Conservation (phyloP, 1,140 invertebrate genomes). For the Limonius californicus region DNA sequence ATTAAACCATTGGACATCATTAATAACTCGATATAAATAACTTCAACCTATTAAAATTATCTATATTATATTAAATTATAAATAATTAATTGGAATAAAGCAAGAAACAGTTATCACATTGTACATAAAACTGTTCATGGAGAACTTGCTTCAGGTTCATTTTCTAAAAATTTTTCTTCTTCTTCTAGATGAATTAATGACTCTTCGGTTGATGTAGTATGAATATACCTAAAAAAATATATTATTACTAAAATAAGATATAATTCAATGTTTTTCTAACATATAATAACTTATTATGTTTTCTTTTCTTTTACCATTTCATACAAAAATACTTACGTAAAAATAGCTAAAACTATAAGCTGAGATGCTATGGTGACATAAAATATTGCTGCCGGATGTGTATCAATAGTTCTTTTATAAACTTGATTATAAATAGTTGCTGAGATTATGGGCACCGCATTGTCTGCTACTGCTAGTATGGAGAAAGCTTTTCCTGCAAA, state of each 20-base stretch:
- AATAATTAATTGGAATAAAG: no score
- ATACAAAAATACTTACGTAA: slow-evolving; percentile 54
- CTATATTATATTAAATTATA: no score
- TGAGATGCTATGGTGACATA: slow-evolving; percentile 68
- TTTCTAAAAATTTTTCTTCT: slow-evolving; percentile 6
- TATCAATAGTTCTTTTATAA: slow-evolving; percentile 61
- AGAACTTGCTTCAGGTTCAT: neutral
- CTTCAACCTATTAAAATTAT: no score
- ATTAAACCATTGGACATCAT: no score
- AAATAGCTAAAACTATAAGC: slow-evolving; percentile 56
- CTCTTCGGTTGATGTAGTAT: slow-evolving; percentile 27
- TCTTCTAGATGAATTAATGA: slow-evolving; percentile 25
- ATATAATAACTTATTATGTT: no score
- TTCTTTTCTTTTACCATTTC: no score
- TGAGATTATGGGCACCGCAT: slow-evolving; percentile 67
- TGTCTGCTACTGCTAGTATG: slow-evolving; percentile 70
- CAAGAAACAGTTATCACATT: no score
- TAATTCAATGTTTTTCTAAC: no score
- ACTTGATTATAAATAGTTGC: slow-evolving; percentile 65
- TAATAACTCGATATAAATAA: no score
- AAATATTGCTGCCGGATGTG: slow-evolving; percentile 57
- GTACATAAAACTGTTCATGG: neutral
- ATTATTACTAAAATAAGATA: neutral
- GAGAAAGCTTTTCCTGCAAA: slow-evolving; percentile 65
- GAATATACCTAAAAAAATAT: slow-evolving; percentile 21